Evolutionary conservation across 2,113 vertebrate genomes (phyloP).

Genomic region (Oriolus oriolus): DNA sequence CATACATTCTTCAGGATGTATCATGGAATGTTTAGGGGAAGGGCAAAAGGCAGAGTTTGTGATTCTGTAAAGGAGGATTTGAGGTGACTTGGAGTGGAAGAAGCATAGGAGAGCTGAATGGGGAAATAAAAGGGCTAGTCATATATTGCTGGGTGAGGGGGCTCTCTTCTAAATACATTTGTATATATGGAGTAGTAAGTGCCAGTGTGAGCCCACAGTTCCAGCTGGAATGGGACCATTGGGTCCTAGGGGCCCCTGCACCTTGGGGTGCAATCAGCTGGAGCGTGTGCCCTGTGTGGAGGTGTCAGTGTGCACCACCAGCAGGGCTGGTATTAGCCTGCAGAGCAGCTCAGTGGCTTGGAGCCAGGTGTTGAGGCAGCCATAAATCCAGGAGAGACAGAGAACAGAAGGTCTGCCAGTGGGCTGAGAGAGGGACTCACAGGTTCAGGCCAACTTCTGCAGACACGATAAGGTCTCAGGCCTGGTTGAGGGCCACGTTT

Average conservation of each 20-base stretch:
- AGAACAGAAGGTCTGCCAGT: neutral
- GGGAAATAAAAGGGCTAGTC: neutral
- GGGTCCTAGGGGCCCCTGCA: neutral
- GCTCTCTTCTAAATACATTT: neutral
- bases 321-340: neutral
- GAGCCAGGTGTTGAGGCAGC: neutral
- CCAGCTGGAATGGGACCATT: neutral
- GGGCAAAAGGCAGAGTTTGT: neutral
- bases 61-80: neutral
- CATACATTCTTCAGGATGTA: neutral
- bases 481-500: neutral
- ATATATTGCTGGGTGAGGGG: neutral
- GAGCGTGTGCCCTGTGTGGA: neutral
- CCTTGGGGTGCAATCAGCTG: neutral
- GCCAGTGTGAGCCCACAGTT: neutral
- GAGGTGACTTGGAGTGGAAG: neutral
- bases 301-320: neutral
- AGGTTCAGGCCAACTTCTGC: neutral
- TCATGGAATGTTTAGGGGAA: neutral
- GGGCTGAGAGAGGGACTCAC: neutral
- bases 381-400: neutral
- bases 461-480: fast-evolving
- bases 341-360: neutral
- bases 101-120: neutral
- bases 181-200: neutral